Evolutionary conservation across 2,113 vertebrate genomes (phyloP).

Genomic region (Leptosomus discolor): DNA sequence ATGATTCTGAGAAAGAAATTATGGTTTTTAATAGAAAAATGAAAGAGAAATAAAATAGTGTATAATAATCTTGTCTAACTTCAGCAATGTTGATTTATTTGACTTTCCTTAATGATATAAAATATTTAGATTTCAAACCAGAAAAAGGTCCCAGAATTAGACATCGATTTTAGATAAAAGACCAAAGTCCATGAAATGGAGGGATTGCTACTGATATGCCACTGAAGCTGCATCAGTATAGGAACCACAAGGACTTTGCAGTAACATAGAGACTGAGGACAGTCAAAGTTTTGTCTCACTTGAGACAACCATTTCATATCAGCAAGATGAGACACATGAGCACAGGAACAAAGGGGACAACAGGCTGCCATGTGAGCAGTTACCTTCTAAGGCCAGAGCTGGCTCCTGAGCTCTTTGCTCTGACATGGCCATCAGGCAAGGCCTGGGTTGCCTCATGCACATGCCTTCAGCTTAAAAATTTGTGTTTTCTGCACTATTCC

Average conservation of each 20-base stretch:
- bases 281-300: background rate
- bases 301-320: background rate
- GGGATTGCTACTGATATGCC: background rate
- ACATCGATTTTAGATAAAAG: background rate
- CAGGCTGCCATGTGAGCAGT: background rate
- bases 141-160: background rate
- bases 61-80: background rate
- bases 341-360: background rate
- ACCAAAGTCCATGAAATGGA: background rate
- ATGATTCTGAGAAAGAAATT: background rate
- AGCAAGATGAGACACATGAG: background rate
- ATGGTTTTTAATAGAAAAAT: background rate
- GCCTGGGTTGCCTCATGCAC: rapidly evolving
- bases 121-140: background rate
- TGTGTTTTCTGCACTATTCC: background rate
- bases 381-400: background rate
- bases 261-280: background rate
- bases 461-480: background rate
- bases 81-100: background rate
- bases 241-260: background rate
- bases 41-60: background rate
- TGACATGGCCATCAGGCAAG: background rate
- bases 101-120: background rate
- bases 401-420: background rate
- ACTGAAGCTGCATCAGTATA: background rate